A percentile compares a stretch with the other conserved stretches of the same genome.
These are phyloP conservation scores for mouse (Mus musculus) DNA, from an alignment of 2,113 vertebrate species.

Conservation along the genomic window GRCm39 chr9:69883001-69883500, in stretches of 20 bases:
- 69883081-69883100: too few relatives aligned
- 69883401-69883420: background rate
- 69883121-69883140: too few relatives aligned
- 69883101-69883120: too few relatives aligned
- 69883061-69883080: too few relatives aligned
- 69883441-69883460: conserved; percentile 53
- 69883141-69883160: too few relatives aligned
- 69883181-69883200: background rate
- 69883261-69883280: background rate
- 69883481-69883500: too few relatives aligned
- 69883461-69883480: too few relatives aligned
- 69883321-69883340: background rate
- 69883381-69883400: conserved; percentile 47
- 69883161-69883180: too few relatives aligned
- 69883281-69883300: background rate
- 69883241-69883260: background rate
- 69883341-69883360: background rate
- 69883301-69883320: background rate
- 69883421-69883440: conserved; percentile 37
- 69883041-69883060: too few relatives aligned
- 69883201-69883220: background rate
- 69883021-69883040: too few relatives aligned
- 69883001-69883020: too few relatives aligned
- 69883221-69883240: background rate
- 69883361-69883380: background rate